A percentile compares a stretch with the other conserved stretches of the same genome.
phyloP scores from a whole-genome alignment of 2,888 invertebrate genomes.

The Drosophila rellima region DNA sequence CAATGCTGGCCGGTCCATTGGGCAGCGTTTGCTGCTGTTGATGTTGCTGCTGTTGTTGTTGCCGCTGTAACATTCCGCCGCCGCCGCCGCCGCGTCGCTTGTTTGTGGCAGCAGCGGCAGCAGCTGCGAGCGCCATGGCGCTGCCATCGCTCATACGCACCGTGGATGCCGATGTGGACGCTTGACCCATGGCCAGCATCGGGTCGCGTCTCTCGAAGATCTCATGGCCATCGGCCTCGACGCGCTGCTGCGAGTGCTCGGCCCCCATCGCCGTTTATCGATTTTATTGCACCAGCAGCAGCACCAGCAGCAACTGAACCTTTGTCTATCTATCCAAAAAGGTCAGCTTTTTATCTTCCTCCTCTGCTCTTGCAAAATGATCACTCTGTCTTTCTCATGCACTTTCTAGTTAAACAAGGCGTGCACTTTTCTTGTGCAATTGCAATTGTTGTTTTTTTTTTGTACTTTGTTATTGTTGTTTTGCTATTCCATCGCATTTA shows the following conservation, averaged over 20 bases:
- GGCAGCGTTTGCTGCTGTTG: constrained; percentile 35
- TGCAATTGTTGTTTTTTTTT: constrained; percentile 8
- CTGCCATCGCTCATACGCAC: constrained; percentile 51
- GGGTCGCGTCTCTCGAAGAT: constrained; percentile 72
- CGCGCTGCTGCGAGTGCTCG: constrained; percentile 87
- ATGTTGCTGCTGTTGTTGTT: constrained; percentile 43
- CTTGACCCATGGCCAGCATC: constrained; percentile 8
- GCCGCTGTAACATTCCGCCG: constrained; percentile 30
- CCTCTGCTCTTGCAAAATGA: background rate
- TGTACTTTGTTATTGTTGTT: constrained; percentile 25
- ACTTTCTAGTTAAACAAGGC: background rate
- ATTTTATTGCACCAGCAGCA: constrained; percentile 33
- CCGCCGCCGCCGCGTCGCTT: constrained; percentile 67
- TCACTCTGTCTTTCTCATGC: background rate
- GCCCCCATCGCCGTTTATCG: constrained; percentile 87
- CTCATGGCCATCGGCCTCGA: constrained; percentile 79
- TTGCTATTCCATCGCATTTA: background rate
- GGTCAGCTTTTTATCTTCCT: background rate
- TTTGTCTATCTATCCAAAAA: background rate
- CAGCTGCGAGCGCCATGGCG: constrained; percentile 51
- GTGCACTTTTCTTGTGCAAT: background rate
- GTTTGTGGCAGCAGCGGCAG: constrained; percentile 69
- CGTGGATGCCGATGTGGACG: background rate
- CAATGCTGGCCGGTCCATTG: constrained; percentile 62
- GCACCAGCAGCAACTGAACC: background rate